Evolutionary conservation across 2,113 vertebrate species (phyloP), one percentile per base, ranked within the genome.

Genomic region (Neoarius graeffei): DNA sequence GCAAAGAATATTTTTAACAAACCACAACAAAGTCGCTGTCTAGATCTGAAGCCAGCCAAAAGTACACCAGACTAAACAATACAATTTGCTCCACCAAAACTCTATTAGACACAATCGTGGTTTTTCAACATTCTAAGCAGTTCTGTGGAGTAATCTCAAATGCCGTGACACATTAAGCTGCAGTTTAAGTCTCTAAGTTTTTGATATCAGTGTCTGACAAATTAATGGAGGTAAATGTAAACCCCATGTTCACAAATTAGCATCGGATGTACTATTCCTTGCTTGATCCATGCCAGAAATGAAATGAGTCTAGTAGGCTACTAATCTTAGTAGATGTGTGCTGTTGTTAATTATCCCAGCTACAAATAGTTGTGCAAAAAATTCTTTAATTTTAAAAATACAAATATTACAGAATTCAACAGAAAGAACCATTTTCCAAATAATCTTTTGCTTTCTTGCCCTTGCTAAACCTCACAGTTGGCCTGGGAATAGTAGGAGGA

Each of bases 401-500:
- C 52, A 79, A 59, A 17, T 7, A 27, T 83, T 66, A 48, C 42
- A 25, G 60, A 25, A 30, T 83, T 66, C 23, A 64, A 83, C 19
- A n/a, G 23, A 30, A 60, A 54, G 9, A 19, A 54, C 4, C 15
- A 48, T 90, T 56, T 86, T 67, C 71, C 69, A 57, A 81, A 86
- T 25, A 87, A 48, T 11, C 48, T 54, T 17, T 74, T 66, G 19
- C 25, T 62, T n/a, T 50, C 9, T 81, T 81, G 57, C 60, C 48
- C 50, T 19, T 25, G 23, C 84, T 42, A 80, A 87, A 83, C n/a
- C 50, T 23, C 64, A 86, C 27, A 74, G n/a, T 8, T 87, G 48
- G 59, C 48, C 52, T 69, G 80, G 81, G 62, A 88, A 76, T 83
- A 84, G 74, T 69, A 56, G 76, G 81, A 85, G 74, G 85, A 86